Percentiles rank a stretch among this genome's conserved stretches.
Evolutionary conservation across 2,797 vertebrate genomes (phyloP).

Genomic region (Muscicapa comitata): DNA sequence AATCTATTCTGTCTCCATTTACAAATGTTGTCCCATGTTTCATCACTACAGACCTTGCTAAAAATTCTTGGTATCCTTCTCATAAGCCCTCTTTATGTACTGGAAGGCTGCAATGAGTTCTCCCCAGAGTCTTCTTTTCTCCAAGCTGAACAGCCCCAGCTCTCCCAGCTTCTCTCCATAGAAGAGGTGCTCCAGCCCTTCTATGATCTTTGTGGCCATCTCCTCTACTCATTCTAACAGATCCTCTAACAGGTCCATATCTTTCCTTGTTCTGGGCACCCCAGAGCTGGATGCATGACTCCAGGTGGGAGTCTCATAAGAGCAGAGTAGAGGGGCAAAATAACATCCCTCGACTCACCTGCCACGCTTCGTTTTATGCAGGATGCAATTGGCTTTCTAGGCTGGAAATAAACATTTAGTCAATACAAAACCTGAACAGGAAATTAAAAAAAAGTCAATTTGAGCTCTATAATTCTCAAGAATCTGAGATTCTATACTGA

Average conservation of each 20-base stretch:
- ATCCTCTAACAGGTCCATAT: background rate
- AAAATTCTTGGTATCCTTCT: background rate
- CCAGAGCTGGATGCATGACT: background rate
- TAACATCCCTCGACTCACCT: background rate
- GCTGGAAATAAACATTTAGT: background rate
- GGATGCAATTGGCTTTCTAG: background rate
- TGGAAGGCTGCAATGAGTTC: background rate
- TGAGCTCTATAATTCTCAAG: background rate
- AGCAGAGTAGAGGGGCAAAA: background rate
- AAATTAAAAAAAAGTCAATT: background rate
- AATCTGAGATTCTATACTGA: background rate
- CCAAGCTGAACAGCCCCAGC: background rate
- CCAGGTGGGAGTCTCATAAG: background rate
- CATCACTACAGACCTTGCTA: background rate
- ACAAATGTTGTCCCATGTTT: fast-evolving
- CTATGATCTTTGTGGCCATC: fast-evolving
- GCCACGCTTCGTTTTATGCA: background rate
- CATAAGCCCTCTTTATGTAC: background rate
- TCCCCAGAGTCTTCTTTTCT: background rate
- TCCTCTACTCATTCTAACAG: background rate
- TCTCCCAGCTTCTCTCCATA: background rate
- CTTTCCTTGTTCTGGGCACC: background rate
- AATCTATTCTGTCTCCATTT: background rate
- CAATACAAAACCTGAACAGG: background rate
- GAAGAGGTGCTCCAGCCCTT: background rate